Evolutionary conservation across 2,888 invertebrate species (phyloP).

Genomic region (Hydrotaea diabolus): DNA sequence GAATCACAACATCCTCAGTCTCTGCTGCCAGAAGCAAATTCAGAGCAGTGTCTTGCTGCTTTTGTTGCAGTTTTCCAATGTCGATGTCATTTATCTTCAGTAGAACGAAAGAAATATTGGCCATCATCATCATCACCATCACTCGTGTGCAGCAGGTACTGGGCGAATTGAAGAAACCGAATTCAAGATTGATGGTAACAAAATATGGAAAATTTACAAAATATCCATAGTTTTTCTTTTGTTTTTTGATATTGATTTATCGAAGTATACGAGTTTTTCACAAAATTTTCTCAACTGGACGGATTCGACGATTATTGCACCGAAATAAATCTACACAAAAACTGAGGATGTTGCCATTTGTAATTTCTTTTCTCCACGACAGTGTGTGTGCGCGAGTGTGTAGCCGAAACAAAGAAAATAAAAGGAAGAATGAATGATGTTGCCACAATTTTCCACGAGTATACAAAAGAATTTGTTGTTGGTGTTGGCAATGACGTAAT

Average conservation of each 20-base stretch:
- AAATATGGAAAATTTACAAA: neutral
- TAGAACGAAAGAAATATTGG: conserved; percentile 72
- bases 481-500: neutral
- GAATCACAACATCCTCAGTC: conserved; percentile 84
- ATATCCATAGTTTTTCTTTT: conserved; percentile 10
- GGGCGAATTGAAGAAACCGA: neutral
- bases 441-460: neutral
- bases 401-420: conserved; percentile 35
- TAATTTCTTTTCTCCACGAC: neutral
- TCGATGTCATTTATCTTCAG: conserved; percentile 83
- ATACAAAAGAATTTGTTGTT: neutral
- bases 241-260: neutral
- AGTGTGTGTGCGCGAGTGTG: neutral
- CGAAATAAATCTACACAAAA: conserved; percentile 41
- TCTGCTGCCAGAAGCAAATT: conserved; percentile 84
- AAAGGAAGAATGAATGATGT: conserved; percentile 13
- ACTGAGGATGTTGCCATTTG: conserved; percentile 23
- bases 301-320: conserved; percentile 26
- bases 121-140: conserved; percentile 49
- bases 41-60: conserved; percentile 77
- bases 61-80: conserved; percentile 83
- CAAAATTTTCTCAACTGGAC: conserved; percentile 37
- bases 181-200: neutral
- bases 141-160: neutral
- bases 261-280: conserved; percentile 20